Percentiles rank a stretch among this genome's conserved stretches.
Evolutionary conservation across 2,113 vertebrate genomes (phyloP).

Genomic region (Sapajus apella): DNA sequence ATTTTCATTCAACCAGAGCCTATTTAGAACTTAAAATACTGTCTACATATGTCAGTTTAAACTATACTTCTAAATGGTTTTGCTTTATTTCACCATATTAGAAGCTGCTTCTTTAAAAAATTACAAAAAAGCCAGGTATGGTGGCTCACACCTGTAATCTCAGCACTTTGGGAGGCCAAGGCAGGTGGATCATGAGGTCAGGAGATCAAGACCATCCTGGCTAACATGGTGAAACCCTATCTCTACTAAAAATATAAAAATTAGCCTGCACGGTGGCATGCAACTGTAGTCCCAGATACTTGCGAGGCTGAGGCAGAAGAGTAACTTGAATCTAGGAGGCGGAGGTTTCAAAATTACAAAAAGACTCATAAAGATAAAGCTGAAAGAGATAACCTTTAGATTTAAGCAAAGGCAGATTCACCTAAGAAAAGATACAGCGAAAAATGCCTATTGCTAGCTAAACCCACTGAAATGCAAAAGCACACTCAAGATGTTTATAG

Average conservation of each 20-base stretch:
- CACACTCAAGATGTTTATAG: background rate
- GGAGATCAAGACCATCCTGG: too few relatives aligned
- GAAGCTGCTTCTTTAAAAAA: background rate
- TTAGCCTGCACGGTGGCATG: too few relatives aligned
- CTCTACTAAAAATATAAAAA: too few relatives aligned
- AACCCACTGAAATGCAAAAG: constrained; percentile 35
- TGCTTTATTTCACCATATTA: background rate
- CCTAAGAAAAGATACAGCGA: background rate
- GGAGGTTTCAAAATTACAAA: background rate
- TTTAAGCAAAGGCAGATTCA: background rate
- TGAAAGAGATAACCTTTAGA: background rate
- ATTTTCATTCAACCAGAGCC: background rate
- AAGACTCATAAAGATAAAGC: background rate
- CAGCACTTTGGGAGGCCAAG: too few relatives aligned
- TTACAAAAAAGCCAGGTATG: background rate
- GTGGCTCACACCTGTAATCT: too few relatives aligned
- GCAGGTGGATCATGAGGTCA: too few relatives aligned
- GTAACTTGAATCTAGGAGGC: too few relatives aligned
- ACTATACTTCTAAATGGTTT: background rate
- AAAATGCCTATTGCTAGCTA: background rate
- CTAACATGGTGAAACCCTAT: too few relatives aligned
- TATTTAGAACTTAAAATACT: background rate
- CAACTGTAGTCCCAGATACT: too few relatives aligned
- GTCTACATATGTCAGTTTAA: background rate
- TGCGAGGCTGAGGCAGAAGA: too few relatives aligned